These are phyloP conservation scores for Hetaerina titia DNA, from an alignment of 2,888 invertebrate species.

Conservation along the genomic window DNA sequence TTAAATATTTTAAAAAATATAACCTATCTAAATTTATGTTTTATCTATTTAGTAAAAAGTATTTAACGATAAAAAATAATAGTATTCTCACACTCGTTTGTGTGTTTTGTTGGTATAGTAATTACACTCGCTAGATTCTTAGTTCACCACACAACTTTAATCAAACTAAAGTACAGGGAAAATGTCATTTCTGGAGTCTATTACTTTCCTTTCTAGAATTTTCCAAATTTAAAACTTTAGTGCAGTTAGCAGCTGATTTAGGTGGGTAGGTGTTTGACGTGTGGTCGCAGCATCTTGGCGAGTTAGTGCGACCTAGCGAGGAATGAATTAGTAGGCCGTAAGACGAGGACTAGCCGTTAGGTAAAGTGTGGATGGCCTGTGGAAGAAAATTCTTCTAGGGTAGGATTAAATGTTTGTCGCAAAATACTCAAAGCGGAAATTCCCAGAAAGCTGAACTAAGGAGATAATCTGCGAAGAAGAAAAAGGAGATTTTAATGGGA, in stretches of 20 bases:
- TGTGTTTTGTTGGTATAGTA: too few species aligned
- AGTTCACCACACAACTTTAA: too few species aligned
- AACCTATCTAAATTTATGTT: too few species aligned
- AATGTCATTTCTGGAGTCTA: too few species aligned
- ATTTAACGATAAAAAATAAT: too few species aligned
- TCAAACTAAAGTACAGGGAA: too few species aligned
- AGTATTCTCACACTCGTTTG: too few species aligned
- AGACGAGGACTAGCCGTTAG: background rate
- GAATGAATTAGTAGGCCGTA: background rate
- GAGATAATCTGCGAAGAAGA: background rate
- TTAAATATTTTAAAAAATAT: too few species aligned
- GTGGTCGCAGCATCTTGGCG: background rate
- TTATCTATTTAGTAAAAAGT: too few species aligned
- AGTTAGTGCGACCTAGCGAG: background rate
- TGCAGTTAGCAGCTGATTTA: background rate
- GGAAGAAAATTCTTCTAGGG: background rate
- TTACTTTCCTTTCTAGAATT: too few species aligned
- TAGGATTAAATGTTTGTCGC: background rate
- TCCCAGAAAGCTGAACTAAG: background rate
- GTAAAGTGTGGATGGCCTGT: background rate
- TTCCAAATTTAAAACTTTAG: too few species aligned
- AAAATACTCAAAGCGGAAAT: background rate
- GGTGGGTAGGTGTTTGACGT: background rate
- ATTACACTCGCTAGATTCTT: too few species aligned
- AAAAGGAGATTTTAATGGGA: background rate